A percentile compares a stretch with the other conserved stretches of the same genome.
These are phyloP conservation scores for Taeniopygia guttata DNA, from an alignment of 2,797 vertebrate species.

Conservation along the genomic window DNA sequence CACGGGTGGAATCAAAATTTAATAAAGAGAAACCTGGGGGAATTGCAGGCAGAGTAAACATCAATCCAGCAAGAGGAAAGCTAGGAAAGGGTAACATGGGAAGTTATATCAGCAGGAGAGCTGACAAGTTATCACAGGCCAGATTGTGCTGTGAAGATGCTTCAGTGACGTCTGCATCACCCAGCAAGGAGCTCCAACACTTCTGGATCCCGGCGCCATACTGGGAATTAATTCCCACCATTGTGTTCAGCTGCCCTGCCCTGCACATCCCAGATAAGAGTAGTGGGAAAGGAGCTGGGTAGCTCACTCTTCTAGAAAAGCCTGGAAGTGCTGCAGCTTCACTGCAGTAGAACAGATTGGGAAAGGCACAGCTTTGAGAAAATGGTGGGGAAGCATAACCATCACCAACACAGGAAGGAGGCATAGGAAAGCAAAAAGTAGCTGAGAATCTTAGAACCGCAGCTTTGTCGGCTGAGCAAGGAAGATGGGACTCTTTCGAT, in stretches of 20 bases:
- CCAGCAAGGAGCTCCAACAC: fast-evolving
- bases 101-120: background rate
- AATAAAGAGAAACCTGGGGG: background rate
- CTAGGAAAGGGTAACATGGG: background rate
- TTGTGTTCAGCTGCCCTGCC: fast-evolving
- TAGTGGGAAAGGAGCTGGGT: fast-evolving
- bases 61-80: background rate
- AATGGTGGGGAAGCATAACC: fast-evolving
- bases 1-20: fast-evolving
- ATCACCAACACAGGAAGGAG: background rate
- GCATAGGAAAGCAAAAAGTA: background rate
- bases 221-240: background rate
- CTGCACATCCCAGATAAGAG: background rate
- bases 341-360: background rate
- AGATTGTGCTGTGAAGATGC: background rate
- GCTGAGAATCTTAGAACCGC: background rate
- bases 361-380: background rate
- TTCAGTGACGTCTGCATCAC: fast-evolving
- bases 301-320: fast-evolving
- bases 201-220: no score
- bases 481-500: background rate
- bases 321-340: background rate
- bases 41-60: background rate
- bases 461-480: background rate
- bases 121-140: background rate